Conservation (phyloP, 2,797 vertebrate species). For the Betta splendens region DNA sequence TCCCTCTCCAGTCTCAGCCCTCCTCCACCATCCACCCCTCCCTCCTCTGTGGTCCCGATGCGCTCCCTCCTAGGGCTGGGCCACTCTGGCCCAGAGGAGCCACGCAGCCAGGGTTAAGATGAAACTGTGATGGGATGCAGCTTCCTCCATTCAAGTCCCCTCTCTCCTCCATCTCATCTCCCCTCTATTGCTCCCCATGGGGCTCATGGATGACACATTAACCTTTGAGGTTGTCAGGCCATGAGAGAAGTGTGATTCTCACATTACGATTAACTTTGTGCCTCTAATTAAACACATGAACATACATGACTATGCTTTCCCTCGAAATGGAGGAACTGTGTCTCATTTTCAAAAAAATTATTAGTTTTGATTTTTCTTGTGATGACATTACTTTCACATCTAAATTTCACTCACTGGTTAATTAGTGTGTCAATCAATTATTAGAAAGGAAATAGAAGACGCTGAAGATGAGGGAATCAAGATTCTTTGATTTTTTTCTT, state of each 20-base stretch:
- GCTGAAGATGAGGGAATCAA: conserved; percentile 6
- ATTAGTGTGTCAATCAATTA: conserved; percentile 61
- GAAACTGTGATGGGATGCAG: conserved; percentile 62
- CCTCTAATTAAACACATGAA: conserved; percentile 76
- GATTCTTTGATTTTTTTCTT: too few relatives aligned
- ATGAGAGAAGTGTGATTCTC: conserved; percentile 71
- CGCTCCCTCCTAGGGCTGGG: conserved; percentile 46
- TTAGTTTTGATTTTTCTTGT: conserved; percentile 32
- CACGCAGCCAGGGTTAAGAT: conserved; percentile 68
- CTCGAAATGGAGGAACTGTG: conserved; percentile 27
- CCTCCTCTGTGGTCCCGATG: conserved; percentile 25
- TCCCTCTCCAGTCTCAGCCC: conserved; percentile 42
- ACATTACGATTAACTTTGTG: conserved; percentile 72
- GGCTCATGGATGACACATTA: conserved; percentile 70
- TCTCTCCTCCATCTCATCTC: conserved; percentile 40
- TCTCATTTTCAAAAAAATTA: conserved; percentile 49
- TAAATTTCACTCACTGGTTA: conserved; percentile 44
- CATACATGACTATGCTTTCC: conserved; percentile 34
- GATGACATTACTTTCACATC: conserved; percentile 56
- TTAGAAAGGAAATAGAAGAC: conserved; percentile 19
- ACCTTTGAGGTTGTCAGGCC: conserved; percentile 81
- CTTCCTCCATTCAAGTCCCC: conserved; percentile 47
- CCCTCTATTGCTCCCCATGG: conserved; percentile 59
- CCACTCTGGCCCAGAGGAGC: conserved; percentile 58
- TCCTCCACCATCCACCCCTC: conserved; percentile 14